A percentile compares a stretch with the other conserved stretches of the same genome.
phyloP scores from a whole-genome alignment of 2,797 vertebrate species.

The Siniperca scherzeri region DNA sequence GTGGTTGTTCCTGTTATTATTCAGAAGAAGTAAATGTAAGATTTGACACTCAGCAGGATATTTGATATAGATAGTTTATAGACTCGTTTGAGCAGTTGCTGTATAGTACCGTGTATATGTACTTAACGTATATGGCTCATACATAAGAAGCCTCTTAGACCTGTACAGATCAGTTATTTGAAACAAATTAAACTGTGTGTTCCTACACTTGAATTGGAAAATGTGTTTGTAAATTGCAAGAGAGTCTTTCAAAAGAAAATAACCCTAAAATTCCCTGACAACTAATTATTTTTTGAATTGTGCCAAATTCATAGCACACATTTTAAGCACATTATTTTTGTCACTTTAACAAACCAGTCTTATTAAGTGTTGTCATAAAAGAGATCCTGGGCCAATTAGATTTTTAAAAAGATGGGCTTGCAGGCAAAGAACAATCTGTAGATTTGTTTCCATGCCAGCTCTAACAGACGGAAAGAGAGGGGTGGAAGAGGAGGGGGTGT shows the following conservation, averaged over 20 bases:
- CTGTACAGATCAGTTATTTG: background rate
- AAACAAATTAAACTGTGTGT: slow-evolving; percentile 14
- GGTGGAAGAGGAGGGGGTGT: slow-evolving; percentile 34
- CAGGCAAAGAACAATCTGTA: slow-evolving; percentile 75
- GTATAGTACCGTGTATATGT: background rate
- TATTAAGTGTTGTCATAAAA: slow-evolving; percentile 86
- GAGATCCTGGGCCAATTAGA: slow-evolving; percentile 80
- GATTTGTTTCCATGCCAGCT: slow-evolving; percentile 71
- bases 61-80: slow-evolving; percentile 13
- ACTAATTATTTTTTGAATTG: slow-evolving; percentile 73
- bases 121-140: background rate
- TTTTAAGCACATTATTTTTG: slow-evolving; percentile 79
- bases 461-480: slow-evolving; percentile 68
- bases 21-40: slow-evolving; percentile 14
- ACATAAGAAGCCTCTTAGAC: slow-evolving; percentile 14
- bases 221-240: slow-evolving; percentile 44
- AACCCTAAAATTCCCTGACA: background rate
- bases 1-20: background rate
- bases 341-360: slow-evolving; percentile 82
- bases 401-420: slow-evolving; percentile 65
- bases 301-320: slow-evolving; percentile 66
- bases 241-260: slow-evolving; percentile 51
- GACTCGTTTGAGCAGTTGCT: background rate
- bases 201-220: background rate
- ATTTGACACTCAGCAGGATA: slow-evolving; percentile 1